A percentile compares a stretch with the other conserved stretches of the same genome.
These are phyloP conservation scores for Drymonia ruficornis DNA, from an alignment of 2,888 invertebrate genomes.

Conservation along the genomic window DNA sequence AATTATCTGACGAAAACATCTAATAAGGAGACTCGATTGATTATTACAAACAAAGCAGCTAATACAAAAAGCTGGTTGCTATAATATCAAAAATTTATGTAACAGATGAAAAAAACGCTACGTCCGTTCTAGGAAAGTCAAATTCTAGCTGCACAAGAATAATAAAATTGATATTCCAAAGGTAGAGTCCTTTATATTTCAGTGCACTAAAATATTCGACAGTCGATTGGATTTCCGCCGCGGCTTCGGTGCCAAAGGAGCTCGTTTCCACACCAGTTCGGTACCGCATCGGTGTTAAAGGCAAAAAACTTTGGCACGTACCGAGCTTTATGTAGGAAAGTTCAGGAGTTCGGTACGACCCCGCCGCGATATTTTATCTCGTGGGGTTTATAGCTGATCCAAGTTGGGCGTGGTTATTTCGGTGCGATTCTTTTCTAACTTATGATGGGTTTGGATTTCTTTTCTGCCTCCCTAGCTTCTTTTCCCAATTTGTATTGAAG, in stretches of 20 bases:
- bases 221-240: conserved; percentile 37
- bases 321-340: conserved; percentile 42
- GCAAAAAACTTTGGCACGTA: conserved; percentile 42
- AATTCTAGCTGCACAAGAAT: too few relatives aligned
- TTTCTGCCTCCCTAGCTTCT: not conserved
- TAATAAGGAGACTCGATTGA: too few relatives aligned
- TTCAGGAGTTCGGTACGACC: conserved; percentile 35
- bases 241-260: conserved; percentile 37
- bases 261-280: conserved; percentile 31
- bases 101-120: too few relatives aligned
- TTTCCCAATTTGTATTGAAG: too few relatives aligned
- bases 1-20: too few relatives aligned
- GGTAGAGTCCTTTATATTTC: not conserved
- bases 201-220: conserved; percentile 32
- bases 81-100: too few relatives aligned
- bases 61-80: too few relatives aligned
- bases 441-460: not conserved
- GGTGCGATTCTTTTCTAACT: conserved; percentile 14
- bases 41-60: too few relatives aligned
- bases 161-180: too few relatives aligned
- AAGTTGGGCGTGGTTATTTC: conserved; percentile 20
- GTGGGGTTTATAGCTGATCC: conserved; percentile 32
- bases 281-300: conserved; percentile 41
- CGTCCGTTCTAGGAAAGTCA: too few relatives aligned
- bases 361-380: conserved; percentile 40